Evolutionary conservation across 2,888 invertebrate species (phyloP).

Genomic region (Acleris sparsana): DNA sequence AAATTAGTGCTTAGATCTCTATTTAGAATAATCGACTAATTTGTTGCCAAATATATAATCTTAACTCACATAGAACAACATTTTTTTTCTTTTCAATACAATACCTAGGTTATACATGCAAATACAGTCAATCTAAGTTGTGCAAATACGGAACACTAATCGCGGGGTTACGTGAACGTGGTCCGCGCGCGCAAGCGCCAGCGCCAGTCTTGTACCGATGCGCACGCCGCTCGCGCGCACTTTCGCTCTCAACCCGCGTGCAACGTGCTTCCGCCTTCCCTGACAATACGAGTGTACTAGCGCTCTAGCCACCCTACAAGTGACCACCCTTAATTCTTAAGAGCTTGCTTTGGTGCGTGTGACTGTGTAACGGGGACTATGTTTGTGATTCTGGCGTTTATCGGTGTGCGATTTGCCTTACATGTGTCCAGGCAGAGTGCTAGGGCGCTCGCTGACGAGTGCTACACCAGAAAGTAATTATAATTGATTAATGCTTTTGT

Average conservation of each 20-base stretch:
- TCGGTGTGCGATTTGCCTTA: conserved; percentile 74
- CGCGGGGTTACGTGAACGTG: conserved; percentile 70
- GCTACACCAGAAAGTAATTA: conserved; percentile 78
- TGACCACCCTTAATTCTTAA: conserved; percentile 2
- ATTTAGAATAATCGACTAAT: too few relatives aligned
- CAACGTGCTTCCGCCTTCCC: conserved; percentile 47
- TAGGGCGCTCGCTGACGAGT: conserved; percentile 75
- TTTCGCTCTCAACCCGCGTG: conserved; percentile 67
- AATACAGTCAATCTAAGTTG: conserved; percentile 27
- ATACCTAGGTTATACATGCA: neutral
- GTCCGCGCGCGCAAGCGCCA: conserved; percentile 44
- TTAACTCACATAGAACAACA: too few relatives aligned
- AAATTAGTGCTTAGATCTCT: too few relatives aligned
- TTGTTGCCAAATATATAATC: too few relatives aligned
- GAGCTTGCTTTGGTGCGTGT: conserved; percentile 34
- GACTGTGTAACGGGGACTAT: conserved; percentile 57
- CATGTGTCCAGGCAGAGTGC: conserved; percentile 78
- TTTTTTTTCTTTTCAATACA: neutral
- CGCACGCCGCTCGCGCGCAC: conserved; percentile 69
- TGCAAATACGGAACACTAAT: conserved; percentile 43
- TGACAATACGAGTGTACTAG: conserved; percentile 6
- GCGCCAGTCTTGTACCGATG: conserved; percentile 67
- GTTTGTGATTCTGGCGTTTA: conserved; percentile 78
- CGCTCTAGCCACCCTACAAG: conserved; percentile 11
- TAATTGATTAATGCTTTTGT: conserved; percentile 41